These are phyloP conservation scores for Hemiscyllium ocellatum DNA, from an alignment of 2,113 vertebrate genomes.

Conservation along the genomic window DNA sequence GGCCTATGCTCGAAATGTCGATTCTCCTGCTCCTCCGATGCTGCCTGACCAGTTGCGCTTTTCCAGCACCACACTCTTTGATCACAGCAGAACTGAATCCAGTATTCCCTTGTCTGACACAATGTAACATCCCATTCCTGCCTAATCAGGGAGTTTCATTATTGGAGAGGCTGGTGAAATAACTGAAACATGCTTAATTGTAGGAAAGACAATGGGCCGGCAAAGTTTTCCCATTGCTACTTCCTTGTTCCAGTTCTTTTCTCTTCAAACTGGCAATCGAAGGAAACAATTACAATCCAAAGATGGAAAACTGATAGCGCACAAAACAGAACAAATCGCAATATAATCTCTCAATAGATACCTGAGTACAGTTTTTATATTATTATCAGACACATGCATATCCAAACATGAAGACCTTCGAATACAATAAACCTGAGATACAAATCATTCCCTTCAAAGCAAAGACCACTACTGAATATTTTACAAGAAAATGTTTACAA, in stretches of 20 bases:
- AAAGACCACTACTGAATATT: neutral
- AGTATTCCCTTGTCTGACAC: neutral
- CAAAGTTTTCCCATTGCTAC: neutral
- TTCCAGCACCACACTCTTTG: too few relatives aligned
- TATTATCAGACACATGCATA: neutral
- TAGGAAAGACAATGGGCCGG: neutral
- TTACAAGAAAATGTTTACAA: neutral
- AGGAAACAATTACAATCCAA: neutral
- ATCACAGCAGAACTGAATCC: neutral
- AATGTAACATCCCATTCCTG: neutral
- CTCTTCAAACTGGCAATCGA: neutral
- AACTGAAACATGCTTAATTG: neutral
- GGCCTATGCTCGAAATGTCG: too few relatives aligned
- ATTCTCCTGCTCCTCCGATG: too few relatives aligned
- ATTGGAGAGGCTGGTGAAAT: neutral
- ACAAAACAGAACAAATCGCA: neutral
- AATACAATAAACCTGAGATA: neutral
- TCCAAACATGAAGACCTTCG: neutral
- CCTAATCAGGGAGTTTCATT: neutral
- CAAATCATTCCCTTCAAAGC: neutral
- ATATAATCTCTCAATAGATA: constrained; percentile 17
- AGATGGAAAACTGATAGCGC: too few relatives aligned
- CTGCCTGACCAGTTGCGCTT: too few relatives aligned
- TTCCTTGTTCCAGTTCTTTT: neutral
- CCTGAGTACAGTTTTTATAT: constrained; percentile 14